Base-by-base conservation (phyloP, 2,797 vertebrate species). In the Limosa lapponica region DNA sequence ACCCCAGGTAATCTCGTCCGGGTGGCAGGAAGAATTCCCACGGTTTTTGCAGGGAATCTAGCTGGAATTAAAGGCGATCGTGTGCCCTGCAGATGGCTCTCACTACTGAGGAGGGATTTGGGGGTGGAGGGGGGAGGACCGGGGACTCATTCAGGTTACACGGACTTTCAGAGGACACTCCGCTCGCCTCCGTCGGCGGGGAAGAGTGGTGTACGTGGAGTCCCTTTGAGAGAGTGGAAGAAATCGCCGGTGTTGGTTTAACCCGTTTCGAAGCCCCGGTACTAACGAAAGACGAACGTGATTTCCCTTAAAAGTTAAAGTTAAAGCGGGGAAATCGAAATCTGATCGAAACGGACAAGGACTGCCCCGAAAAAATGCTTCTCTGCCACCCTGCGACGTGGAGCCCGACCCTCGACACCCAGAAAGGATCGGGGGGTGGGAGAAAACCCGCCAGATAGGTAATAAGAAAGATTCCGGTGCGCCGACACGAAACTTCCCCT, bases 301-400 rank as follows among this genome's bases (percentile, higher is more conserved):
- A 80, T 85, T 91, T 80, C 43, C 39, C n/a, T 75, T 44, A 51
- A 84, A 54, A 69, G 36, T 43, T 43, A 11, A 23, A 22, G 44
- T 46, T 74, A 70, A 57, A 92, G 54, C 28, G 27, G 7, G 19
- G 51, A 74, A 74, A 92, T 90, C 89, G 89, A 96, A 94, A 92
- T 92, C 57, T 55, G 28, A 77, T 37, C 39, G 48, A 92, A 89
- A 77, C 0, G 13, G 88, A 32, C 19, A 37, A 25, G 61, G 9
- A 32, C 5, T 22, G 10, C 28, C 34, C 44, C 36, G 13, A 77
- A 75, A 89, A 89, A 90, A 16, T 1, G 1, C 37, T 89, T 87
- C 87, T 36, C 30, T 69, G 74, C 24, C 69, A 22, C 54, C 19
- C 57, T 67, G 77, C 2, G 28, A 11, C 82, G 5, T 4, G 49